Base-by-base conservation (phyloP, 1,140 invertebrate genomes). In the Zaprionus lachaisei region DNA sequence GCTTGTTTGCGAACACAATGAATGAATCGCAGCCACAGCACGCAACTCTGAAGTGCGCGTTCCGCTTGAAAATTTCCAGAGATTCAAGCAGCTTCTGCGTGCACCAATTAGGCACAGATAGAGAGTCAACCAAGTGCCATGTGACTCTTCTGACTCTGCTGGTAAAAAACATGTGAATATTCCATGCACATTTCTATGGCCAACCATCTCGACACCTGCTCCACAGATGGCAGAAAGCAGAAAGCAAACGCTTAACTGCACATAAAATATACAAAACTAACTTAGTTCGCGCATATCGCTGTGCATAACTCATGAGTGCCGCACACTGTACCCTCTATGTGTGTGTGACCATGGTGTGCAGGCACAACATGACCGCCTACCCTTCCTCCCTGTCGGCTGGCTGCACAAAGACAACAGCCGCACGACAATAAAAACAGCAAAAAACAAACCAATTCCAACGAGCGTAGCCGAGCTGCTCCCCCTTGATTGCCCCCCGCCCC, bases 201-300 rank as follows among this genome's bases (percentile, higher is more conserved):
- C 7, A 37, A 57, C 62, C 9, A 69, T 44, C 67, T 61, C 26
- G 67, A 61, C 44, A 61, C 57, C 41, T 24, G 22, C 55, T 66
- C 17, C 34, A 60, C 38, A 20, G 63, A 57, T 69, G 76, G 54
- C 49, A 51, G 54, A 69, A 81, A 76, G 54, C 49, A 49, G 60
- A 69, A 74, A 76, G 79, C 83, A 77, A 85, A 85, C 83, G 79
- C 82, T 85, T 85, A 81, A 86, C 83, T 85, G 72, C 82, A 82
- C 83, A 85, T 85, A 81, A 81, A 85, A 85, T 81, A 79, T 86
- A 85, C 82, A 85, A 76, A 81, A 86, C 79, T 79, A 86, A 81
- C 83, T 84, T 84, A 83, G 81, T 83, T 79, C 57, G 70, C 75
- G 75, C 76, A 83, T 79, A 83, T 83, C 81, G 81, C 62, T 54